phyloP scores from a whole-genome alignment of 2,113 vertebrate species.

The Vidua macroura region DNA sequence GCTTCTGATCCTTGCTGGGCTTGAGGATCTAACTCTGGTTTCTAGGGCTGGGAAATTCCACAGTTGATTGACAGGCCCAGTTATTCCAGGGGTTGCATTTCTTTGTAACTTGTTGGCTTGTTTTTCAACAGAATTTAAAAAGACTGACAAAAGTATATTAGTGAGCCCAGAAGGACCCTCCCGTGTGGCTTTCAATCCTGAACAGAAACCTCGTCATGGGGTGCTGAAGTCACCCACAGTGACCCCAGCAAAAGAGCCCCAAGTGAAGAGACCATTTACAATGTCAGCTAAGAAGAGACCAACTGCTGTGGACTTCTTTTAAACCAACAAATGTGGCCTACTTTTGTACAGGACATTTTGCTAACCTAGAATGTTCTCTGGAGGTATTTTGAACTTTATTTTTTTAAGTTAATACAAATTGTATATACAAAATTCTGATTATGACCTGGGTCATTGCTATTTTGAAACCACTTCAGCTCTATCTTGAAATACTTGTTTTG shows the following conservation, averaged over 20 bases:
- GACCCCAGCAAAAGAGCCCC: conserved; percentile 1
- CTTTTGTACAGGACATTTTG: conserved; percentile 70
- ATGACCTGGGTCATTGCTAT: neutral
- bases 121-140: conserved; percentile 85
- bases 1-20: neutral
- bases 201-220: conserved; percentile 84
- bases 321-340: conserved; percentile 50
- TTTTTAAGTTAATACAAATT: conserved; percentile 49
- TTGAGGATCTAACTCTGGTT: neutral
- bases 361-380: conserved; percentile 60
- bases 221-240: conserved; percentile 82
- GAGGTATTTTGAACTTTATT: conserved; percentile 53
- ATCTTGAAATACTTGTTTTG: neutral
- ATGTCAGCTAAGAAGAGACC: conserved; percentile 55
- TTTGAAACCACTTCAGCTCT: neutral
- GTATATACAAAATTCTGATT: neutral
- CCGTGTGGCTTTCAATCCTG: conserved; percentile 90
- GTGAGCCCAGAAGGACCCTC: conserved; percentile 86
- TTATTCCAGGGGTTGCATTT: neutral
- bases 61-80: too few species aligned
- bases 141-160: conserved; percentile 87
- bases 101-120: conserved; percentile 3
- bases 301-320: conserved; percentile 68
- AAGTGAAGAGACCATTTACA: conserved; percentile 17
- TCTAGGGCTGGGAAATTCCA: neutral